phyloP scores from a whole-genome alignment of 2,888 invertebrate species.

The Balanococcus diminutus region DNA sequence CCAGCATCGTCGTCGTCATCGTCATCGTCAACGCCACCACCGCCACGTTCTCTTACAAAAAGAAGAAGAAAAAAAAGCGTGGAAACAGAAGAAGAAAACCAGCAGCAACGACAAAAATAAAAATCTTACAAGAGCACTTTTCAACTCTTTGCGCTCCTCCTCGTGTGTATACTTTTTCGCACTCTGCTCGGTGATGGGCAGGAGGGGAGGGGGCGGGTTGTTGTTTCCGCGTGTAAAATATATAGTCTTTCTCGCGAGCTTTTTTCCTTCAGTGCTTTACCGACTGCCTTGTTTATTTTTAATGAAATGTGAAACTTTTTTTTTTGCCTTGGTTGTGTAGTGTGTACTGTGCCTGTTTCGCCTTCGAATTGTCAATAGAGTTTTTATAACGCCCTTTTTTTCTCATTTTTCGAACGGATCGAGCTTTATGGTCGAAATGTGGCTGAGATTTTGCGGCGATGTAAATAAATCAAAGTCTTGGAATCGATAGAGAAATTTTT shows the following conservation, averaged over 20 bases:
- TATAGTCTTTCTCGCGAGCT: conserved; percentile 6
- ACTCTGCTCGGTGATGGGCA: background rate
- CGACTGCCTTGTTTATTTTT: conserved; percentile 12
- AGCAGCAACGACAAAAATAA: conserved; percentile 45
- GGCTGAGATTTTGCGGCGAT: background rate
- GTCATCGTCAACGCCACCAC: background rate
- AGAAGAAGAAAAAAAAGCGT: background rate
- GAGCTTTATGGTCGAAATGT: background rate
- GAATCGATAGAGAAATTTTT: no score
- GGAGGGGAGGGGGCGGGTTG: background rate
- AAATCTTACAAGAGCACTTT: conserved; percentile 54
- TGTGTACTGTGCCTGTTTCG: background rate
- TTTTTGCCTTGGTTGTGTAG: background rate
- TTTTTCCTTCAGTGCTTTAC: conserved; percentile 2
- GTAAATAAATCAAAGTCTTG: background rate
- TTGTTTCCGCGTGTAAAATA: conserved; percentile 33
- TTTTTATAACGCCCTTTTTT: background rate
- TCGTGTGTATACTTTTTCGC: background rate
- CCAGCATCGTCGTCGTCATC: background rate
- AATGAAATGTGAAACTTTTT: conserved; percentile 39
- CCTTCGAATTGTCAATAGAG: background rate
- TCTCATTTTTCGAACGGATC: background rate
- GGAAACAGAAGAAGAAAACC: background rate
- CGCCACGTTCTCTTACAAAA: background rate
- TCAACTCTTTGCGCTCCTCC: background rate